phyloP scores from a whole-genome alignment of 2,113 vertebrate species.

The Toxostoma redivivum region DNA sequence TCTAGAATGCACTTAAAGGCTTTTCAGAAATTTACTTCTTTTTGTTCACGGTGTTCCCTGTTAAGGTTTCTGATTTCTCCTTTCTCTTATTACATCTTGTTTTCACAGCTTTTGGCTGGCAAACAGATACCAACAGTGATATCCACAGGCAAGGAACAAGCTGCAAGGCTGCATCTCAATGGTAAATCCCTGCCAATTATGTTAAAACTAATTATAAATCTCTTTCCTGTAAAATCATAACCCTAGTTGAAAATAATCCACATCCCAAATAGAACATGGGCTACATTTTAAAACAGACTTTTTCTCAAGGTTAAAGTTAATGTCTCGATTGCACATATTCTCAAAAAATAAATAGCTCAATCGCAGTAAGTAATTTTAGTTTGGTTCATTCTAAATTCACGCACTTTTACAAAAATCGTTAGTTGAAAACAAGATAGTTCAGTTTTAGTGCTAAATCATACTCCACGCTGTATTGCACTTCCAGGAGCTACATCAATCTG shows the following conservation, averaged over 20 bases:
- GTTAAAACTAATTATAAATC: conserved; percentile 54
- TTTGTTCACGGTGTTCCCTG: neutral
- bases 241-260: conserved; percentile 38
- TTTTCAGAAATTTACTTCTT: neutral
- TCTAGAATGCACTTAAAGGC: neutral
- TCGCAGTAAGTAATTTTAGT: conserved; percentile 22
- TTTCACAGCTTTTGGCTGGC: conserved; percentile 25
- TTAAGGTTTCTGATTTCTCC: neutral
- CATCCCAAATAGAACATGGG: neutral
- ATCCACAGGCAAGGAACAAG: conserved; percentile 18
- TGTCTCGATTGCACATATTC: conserved; percentile 27
- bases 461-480: neutral
- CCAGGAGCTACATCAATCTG: conserved; percentile 51
- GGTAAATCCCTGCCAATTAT: conserved; percentile 53
- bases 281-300: conserved; percentile 13
- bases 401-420: conserved; percentile 40
- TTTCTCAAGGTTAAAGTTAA: conserved; percentile 17
- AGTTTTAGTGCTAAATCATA: conserved; percentile 52
- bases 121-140: conserved; percentile 22
- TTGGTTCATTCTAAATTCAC: conserved; percentile 52
- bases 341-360: conserved; percentile 27
- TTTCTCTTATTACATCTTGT: neutral
- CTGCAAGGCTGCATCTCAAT: neutral
- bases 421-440: conserved; percentile 44
- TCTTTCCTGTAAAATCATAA: conserved; percentile 40